A percentile compares a stretch with the other conserved stretches of the same genome.
Evolutionary conservation across 1,140 invertebrate genomes (phyloP).

Genomic region (Trialeurodes vaporariorum): DNA sequence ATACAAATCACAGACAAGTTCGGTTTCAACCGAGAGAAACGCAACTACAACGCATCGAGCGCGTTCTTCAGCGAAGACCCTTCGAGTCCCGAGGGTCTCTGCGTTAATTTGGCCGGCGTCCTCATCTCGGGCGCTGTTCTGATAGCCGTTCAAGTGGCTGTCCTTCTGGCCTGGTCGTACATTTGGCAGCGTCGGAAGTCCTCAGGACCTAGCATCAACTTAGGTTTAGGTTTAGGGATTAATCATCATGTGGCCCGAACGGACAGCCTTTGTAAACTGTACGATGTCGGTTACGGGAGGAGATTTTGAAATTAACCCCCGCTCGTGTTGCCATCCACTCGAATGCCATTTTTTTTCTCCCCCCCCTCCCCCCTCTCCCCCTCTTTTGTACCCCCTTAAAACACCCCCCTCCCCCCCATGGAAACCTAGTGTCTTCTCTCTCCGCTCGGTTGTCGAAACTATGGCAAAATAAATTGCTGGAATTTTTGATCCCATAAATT

Average conservation of each 20-base stretch:
- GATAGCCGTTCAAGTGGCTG: conserved; percentile 64
- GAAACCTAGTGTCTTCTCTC: too few species aligned
- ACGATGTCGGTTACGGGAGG: conserved; percentile 63
- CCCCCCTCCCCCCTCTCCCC: not conserved
- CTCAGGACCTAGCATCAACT: not conserved
- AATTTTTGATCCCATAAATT: too few species aligned
- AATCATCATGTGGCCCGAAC: conserved; percentile 45
- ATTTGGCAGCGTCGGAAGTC: conserved; percentile 53
- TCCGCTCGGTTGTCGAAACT: too few species aligned
- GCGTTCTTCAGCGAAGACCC: conserved; percentile 35
- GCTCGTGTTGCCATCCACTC: not conserved
- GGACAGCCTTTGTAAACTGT: conserved; percentile 72
- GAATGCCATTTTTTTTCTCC: not conserved
- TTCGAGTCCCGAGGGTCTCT: conserved; percentile 43
- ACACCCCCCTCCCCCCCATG: too few species aligned
- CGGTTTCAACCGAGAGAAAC: conserved; percentile 49
- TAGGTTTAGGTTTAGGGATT: not conserved
- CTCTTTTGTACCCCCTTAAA: too few species aligned
- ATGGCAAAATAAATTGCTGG: too few species aligned
- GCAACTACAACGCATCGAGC: conserved; percentile 32
- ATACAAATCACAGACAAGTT: conserved; percentile 90
- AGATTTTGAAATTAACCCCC: conserved; percentile 48
- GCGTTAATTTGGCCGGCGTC: conserved; percentile 58
- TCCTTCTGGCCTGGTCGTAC: conserved; percentile 71
- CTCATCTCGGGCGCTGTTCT: conserved; percentile 72